Base-by-base conservation (phyloP, 2,888 invertebrate species). In the Lottia gigantea region DNA sequence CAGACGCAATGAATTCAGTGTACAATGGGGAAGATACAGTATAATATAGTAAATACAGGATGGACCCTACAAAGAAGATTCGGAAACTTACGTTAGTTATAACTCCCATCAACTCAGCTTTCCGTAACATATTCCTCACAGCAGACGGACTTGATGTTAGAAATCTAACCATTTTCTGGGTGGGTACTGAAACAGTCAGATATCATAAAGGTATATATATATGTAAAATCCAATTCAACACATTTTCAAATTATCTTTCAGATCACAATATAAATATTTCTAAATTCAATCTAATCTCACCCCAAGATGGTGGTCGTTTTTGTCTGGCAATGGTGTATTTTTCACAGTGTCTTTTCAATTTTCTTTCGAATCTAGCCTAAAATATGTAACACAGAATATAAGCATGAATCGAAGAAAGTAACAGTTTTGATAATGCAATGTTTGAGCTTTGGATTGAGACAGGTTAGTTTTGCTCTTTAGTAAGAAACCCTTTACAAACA, bases 151-250 rank as follows among this genome's bases (percentile, higher is more conserved):
- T 95, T 14, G 97, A 96, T 49, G 95, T 95, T 69, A 98, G 88
- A 81, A 96, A 90, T 8, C 97, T 91, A 0, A 96, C 95, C 94
- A 97, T 95, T 90, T 97, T 97, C 88, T 97, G 96, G 0, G 96
- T 95, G 0, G 96, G 97, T 62, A 96, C 96, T 95, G 78, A 45
- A 79, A 23, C 19, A 19, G 40, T 40, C 11, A 40, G 7, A 40
- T 40, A 40, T 40, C 7, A 11, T 40, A n/a, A n/a, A n/a, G n/a
- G n/a, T 31, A 31, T 31, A 31, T 4, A 31, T 31, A 4, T 31
- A 31, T 31, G 31, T 31, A 31, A 31, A 31, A 2, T 31, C 6
- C n/a, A n/a, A n/a, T n/a, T n/a, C n/a, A n/a, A n/a, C 31, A 4
- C 31, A 31, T 31, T 31, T 2, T 31, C 31, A 31, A 31, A 2